Percentiles rank a stretch among this genome's conserved stretches.
These are phyloP conservation scores for Ruditapes philippinarum DNA, from an alignment of 1,140 invertebrate genomes.

Conservation along the genomic window DNA sequence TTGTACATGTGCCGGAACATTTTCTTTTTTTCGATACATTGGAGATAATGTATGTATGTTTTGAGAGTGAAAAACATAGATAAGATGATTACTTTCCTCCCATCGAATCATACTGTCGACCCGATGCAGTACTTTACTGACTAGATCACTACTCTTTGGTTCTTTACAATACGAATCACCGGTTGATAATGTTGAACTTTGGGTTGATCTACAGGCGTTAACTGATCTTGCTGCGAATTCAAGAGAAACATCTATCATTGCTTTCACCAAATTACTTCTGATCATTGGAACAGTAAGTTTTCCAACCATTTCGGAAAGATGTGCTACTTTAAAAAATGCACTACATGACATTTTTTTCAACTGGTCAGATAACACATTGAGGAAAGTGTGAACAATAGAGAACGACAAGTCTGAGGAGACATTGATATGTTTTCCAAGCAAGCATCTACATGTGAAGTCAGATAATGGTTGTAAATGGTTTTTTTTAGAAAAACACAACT, in stretches of 20 bases:
- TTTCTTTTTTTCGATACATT: conserved; percentile 63
- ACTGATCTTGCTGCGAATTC: conserved; percentile 76
- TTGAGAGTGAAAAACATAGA: conserved; percentile 71
- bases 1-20: conserved; percentile 69
- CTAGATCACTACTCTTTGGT: not conserved
- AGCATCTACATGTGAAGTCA: conserved; percentile 33
- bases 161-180: not conserved
- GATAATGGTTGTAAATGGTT: conserved; percentile 30
- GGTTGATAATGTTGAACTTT: conserved; percentile 44
- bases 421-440: conserved; percentile 66
- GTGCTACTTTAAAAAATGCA: conserved; percentile 69
- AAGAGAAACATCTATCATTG: conserved; percentile 64
- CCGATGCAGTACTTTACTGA: conserved; percentile 4
- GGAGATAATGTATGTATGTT: conserved; percentile 73
- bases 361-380: conserved; percentile 74
- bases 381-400: conserved; percentile 68
- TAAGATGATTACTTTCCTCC: conserved; percentile 76
- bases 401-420: conserved; percentile 70
- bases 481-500: conserved; percentile 60
- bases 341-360: conserved; percentile 76
- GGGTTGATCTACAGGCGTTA: conserved; percentile 65
- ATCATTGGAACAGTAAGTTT: conserved; percentile 10
- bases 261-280: conserved; percentile 64
- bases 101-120: conserved; percentile 72
- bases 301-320: conserved; percentile 60